A percentile compares a stretch with the other conserved stretches of the same genome.
These are phyloP conservation scores for Prionace glauca DNA, from an alignment of 2,797 vertebrate species.

Conservation along the genomic window DNA sequence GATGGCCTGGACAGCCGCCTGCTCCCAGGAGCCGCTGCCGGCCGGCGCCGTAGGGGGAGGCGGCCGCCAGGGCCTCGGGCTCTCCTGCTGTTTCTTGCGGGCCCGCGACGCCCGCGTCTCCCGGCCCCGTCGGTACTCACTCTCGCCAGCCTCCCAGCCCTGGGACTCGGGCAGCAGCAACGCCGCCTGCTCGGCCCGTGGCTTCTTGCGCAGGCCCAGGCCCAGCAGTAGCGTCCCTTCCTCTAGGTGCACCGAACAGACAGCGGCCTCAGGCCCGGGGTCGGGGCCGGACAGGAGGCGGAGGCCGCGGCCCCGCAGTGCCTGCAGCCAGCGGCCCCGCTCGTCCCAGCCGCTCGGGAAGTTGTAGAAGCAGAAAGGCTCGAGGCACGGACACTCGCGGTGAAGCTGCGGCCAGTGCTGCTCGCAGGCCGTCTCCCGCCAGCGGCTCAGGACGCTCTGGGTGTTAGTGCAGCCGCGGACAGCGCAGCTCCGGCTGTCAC, in stretches of 20 bases:
- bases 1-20: slow-evolving; percentile 40
- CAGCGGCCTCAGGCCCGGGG: neutral
- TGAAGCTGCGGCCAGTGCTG: slow-evolving; percentile 31
- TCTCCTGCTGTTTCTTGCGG: slow-evolving; percentile 3
- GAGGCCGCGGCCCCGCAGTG: slow-evolving; percentile 32
- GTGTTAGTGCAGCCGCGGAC: slow-evolving; percentile 33
- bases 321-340: slow-evolving; percentile 34
- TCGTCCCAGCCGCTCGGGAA: slow-evolving; percentile 38
- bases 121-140: neutral
- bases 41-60: neutral
- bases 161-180: neutral
- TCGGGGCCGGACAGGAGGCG: neutral
- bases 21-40: slow-evolving; percentile 37
- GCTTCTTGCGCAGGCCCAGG: neutral
- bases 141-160: neutral
- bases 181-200: neutral
- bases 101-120: neutral
- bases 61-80: neutral
- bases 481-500: slow-evolving; percentile 37
- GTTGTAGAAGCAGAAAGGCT: slow-evolving; percentile 38
- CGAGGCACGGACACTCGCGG: slow-evolving; percentile 37
- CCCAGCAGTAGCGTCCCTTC: slow-evolving; percentile 17
- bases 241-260: slow-evolving; percentile 38
- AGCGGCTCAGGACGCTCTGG: slow-evolving; percentile 24
- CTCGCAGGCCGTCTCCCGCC: slow-evolving; percentile 36